Percentiles rank a stretch among this genome's conserved stretches.
phyloP scores from a whole-genome alignment of 1,140 invertebrate genomes.

The Drosophila nikananu region DNA sequence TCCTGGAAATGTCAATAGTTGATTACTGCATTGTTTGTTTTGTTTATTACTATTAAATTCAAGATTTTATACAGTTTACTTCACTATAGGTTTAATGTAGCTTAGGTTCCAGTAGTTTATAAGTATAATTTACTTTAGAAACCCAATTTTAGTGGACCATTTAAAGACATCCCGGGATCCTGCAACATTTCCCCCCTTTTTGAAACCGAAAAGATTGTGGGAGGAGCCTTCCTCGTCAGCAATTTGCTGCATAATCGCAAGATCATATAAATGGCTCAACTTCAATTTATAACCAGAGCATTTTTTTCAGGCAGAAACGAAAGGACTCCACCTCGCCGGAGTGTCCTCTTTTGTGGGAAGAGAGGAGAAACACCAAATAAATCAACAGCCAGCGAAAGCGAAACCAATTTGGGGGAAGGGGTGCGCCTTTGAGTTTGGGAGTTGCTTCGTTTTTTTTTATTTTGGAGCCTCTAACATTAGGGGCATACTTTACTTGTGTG shows the following conservation, averaged over 20 bases:
- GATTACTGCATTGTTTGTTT: neutral
- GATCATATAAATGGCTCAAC: slow-evolving; percentile 79
- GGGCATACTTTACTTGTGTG: slow-evolving; percentile 32
- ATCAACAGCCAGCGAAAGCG: slow-evolving; percentile 75
- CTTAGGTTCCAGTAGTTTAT: neutral
- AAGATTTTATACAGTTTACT: too few species aligned
- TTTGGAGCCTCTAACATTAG: slow-evolving; percentile 59
- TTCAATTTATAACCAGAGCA: slow-evolving; percentile 74
- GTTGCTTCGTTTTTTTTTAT: slow-evolving; percentile 10
- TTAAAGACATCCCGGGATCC: slow-evolving; percentile 4
- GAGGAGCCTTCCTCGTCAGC: slow-evolving; percentile 13
- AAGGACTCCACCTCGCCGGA: slow-evolving; percentile 34
- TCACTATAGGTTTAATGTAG: neutral
- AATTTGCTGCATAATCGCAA: slow-evolving; percentile 75
- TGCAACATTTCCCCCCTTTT: neutral
- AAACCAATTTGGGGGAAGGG: slow-evolving; percentile 36
- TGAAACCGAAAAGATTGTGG: neutral
- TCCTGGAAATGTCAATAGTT: neutral
- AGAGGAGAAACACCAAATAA: slow-evolving; percentile 69
- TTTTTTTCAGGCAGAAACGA: slow-evolving; percentile 52
- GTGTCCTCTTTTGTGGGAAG: slow-evolving; percentile 54
- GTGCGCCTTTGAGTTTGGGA: slow-evolving; percentile 5
- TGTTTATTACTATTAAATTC: too few species aligned
- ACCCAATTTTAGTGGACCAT: neutral
- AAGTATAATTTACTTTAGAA: neutral